Evolutionary conservation across 2,797 vertebrate species (phyloP), one percentile per base, ranked within the genome.

Genomic region (Pseudotriccus pelzelni): DNA sequence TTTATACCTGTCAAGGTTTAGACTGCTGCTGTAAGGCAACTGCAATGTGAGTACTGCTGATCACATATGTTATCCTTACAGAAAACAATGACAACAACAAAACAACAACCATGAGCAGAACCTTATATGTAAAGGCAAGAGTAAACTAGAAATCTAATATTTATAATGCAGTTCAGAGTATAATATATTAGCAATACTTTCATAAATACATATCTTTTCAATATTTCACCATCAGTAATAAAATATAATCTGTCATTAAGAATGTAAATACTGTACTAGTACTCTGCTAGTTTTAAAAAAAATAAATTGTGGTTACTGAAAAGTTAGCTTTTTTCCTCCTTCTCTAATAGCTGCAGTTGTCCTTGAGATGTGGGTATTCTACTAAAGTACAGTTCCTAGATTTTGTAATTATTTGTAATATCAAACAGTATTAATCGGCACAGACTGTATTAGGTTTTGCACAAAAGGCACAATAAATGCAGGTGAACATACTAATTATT

Each of bases 381-480:
- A 53, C 49, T 74, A 7, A 74, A 77, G 25, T 74, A 70, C 52
- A 90, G 12, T 49, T 84, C 60, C 68, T 39, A 59, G 55, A 43
- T 73, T 77, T 37, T 73, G 20, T 47, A 47, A 24, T 76, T 84
- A 49, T 39, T 69, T 81, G 76, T 70, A 88, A 86, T 70, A 85
- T 69, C 62, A 43, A 89, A 88, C 55, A 82, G 39, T 72, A 74
- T 62, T 55, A 47, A 75, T 83, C 4, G 0, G 78, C 87, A 90
- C 84, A 93, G 62, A 66, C 43, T 50, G 62, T 67, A 59, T 84
- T 53, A 79, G 66, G 55, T 86, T 93, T 89, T 72, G 60, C 78
- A 92, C 56, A 91, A 77, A 95, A 95, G 94, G 88, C 95, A 96
- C 95, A 75, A 50, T 74, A 87, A 88, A 79, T 77, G 62, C 52